A percentile compares a stretch with the other conserved stretches of the same genome.
Conservation (phyloP, 1,140 invertebrate genomes). For the Ceratitis capitata region DNA sequence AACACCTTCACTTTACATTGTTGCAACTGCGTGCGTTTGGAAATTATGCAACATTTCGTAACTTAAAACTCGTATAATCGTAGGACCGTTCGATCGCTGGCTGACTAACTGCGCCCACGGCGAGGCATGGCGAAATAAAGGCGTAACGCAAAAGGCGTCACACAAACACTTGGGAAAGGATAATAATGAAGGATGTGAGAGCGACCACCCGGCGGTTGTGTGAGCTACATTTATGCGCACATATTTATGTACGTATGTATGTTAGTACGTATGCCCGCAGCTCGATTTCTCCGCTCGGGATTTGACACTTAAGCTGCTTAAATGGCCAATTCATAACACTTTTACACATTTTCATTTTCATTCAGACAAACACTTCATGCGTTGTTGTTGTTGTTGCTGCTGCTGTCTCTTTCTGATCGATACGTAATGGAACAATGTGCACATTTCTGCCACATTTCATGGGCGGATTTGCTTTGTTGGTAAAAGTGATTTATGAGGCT, state of each 20-base stretch:
- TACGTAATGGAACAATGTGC: not conserved
- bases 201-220: conserved; percentile 11
- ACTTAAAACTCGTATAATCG: conserved; percentile 1
- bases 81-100: too few species aligned
- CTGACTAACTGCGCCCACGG: not conserved
- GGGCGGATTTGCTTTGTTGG: not conserved
- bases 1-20: conserved; percentile 24
- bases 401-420: too few species aligned
- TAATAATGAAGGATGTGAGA: not conserved
- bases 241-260: not conserved
- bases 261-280: too few species aligned
- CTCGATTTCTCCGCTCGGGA: not conserved
- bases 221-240: not conserved
- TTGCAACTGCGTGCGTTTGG: not conserved
- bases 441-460: conserved; percentile 24
- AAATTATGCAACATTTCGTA: conserved; percentile 20
- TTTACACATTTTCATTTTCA: conserved; percentile 33
- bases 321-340: conserved; percentile 28
- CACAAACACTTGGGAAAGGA: conserved; percentile 5
- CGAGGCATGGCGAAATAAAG: not conserved
- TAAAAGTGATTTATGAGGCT: conserved; percentile 19
- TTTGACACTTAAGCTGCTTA: conserved; percentile 31
- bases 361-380: conserved; percentile 1
- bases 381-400: too few species aligned
- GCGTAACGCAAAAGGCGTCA: conserved; percentile 17